A percentile compares a stretch with the other conserved stretches of the same genome.
phyloP scores from a whole-genome alignment of 2,113 vertebrate species.

The Prunella himalayana region DNA sequence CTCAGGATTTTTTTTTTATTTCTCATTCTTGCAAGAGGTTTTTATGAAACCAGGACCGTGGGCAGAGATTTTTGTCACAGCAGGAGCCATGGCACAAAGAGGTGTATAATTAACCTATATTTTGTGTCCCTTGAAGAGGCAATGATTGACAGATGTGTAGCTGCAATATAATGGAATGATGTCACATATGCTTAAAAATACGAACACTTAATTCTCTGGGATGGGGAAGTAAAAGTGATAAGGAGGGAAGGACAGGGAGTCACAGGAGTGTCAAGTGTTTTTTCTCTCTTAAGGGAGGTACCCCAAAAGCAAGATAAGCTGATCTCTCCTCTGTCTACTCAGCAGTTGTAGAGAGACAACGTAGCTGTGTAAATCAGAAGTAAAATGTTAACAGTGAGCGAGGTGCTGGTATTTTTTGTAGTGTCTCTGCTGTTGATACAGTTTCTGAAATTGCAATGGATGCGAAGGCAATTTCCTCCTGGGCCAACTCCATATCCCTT shows the following conservation, averaged over 20 bases:
- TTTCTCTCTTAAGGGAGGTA: neutral
- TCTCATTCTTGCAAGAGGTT: neutral
- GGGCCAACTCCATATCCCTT: slow-evolving; percentile 46
- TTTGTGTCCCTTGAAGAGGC: neutral
- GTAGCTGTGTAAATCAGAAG: neutral
- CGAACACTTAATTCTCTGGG: neutral
- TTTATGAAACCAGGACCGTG: neutral
- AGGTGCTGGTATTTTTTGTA: neutral
- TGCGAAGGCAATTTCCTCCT: slow-evolving; percentile 1
- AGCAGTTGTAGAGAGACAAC: neutral
- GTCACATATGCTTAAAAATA: neutral
- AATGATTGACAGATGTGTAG: neutral
- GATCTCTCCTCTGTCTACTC: neutral
- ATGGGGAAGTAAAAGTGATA: neutral
- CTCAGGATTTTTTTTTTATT: neutral
- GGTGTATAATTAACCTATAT: neutral
- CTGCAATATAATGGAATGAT: neutral
- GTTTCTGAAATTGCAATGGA: slow-evolving; percentile 6
- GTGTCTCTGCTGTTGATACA: neutral
- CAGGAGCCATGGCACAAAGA: neutral
- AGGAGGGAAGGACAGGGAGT: neutral
- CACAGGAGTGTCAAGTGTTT: neutral
- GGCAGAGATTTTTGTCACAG: neutral
- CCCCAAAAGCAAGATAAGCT: neutral
- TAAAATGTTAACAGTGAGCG: neutral